Evolutionary conservation across 2,113 vertebrate species (phyloP).

Genomic region (Phoenicopterus ruber): DNA sequence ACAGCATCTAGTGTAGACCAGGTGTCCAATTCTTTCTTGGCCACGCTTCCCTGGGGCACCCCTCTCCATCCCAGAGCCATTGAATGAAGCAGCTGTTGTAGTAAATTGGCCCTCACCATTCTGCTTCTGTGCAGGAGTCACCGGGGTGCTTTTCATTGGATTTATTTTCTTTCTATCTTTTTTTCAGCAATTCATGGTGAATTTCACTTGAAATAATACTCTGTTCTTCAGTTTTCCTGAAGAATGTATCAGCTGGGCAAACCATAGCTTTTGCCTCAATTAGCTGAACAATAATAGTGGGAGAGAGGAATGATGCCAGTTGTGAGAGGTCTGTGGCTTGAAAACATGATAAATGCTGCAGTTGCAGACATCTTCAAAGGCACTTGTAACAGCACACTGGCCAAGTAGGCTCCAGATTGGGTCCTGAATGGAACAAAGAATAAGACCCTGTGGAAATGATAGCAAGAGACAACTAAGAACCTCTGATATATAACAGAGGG

Average conservation of each 20-base stretch:
- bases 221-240: neutral
- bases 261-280: neutral
- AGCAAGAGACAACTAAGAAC: neutral
- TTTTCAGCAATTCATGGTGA: neutral
- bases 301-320: neutral
- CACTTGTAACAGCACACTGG: neutral
- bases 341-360: neutral
- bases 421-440: neutral
- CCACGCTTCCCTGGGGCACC: neutral
- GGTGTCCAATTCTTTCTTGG: neutral
- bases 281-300: neutral
- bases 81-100: neutral
- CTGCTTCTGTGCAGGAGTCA: neutral
- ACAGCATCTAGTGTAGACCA: neutral
- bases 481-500: neutral
- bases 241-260: neutral
- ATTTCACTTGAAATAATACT: neutral
- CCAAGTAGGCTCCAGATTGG: neutral
- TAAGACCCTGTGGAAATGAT: neutral
- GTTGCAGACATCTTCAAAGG: neutral
- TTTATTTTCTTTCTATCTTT: neutral
- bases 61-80: neutral
- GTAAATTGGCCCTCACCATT: neutral
- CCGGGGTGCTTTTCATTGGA: neutral
- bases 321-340: neutral